Conservation (phyloP, 2,113 vertebrate species). For the Boleophthalmus pectinirostris region DNA sequence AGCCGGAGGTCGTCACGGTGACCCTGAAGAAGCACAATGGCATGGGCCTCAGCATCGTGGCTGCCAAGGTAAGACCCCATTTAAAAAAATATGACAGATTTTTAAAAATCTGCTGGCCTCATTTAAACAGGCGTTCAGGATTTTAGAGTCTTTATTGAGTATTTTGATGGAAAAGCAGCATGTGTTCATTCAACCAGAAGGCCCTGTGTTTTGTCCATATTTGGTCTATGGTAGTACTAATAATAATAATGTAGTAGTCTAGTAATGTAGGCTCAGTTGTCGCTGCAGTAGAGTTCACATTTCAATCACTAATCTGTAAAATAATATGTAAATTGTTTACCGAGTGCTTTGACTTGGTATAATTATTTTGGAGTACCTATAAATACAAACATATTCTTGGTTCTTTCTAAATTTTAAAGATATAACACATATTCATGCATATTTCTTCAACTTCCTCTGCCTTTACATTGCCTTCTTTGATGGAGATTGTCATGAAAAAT, state of each 20-base stretch:
- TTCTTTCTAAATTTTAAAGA: background rate
- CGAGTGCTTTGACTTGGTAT: no score
- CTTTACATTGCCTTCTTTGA: constrained; percentile 17
- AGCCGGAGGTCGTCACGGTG: constrained; percentile 96
- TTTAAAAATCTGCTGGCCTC: no score
- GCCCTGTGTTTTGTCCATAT: background rate
- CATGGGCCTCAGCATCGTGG: constrained; percentile 98
- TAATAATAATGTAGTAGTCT: background rate
- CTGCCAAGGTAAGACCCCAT: constrained; percentile 88
- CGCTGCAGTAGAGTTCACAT: background rate
- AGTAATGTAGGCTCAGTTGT: background rate
- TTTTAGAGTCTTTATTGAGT: no score
- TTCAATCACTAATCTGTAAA: background rate
- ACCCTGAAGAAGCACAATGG: constrained; percentile 98
- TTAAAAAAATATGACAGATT: constrained; percentile 3
- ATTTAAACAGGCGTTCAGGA: no score
- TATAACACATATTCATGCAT: background rate
- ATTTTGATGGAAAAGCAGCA: background rate
- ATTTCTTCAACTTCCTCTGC: background rate
- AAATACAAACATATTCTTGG: background rate
- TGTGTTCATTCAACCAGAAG: background rate
- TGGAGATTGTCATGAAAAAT: constrained; percentile 14
- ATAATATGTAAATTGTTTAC: background rate
- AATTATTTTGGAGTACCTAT: background rate
- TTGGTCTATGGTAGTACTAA: background rate